Percentiles rank a stretch among this genome's conserved stretches.
phyloP scores from a whole-genome alignment of 2,888 invertebrate species.

The Brenthis hecate region DNA sequence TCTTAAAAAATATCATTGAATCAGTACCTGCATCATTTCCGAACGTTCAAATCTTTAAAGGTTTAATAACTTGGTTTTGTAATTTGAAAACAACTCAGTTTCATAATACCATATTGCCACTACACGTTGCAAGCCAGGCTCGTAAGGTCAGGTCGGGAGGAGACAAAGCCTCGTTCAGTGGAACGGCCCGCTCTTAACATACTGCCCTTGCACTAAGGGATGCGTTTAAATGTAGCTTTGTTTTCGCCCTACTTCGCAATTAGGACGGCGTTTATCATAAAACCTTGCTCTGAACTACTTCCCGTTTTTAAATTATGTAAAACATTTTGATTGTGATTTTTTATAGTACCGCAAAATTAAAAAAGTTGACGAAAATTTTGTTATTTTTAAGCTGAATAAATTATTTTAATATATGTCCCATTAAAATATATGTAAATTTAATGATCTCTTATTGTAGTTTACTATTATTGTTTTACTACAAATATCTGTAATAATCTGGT shows the following conservation, averaged over 20 bases:
- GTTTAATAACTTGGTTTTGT: too few relatives aligned
- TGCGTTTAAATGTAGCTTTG: constrained; percentile 25
- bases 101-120: not conserved
- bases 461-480: too few relatives aligned
- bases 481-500: too few relatives aligned
- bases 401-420: too few relatives aligned
- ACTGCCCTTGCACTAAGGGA: constrained; percentile 30
- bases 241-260: constrained; percentile 23
- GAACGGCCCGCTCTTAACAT: constrained; percentile 17
- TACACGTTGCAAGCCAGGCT: not conserved
- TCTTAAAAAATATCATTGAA: too few relatives aligned
- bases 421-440: too few relatives aligned
- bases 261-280: constrained; percentile 5
- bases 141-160: constrained; percentile 20
- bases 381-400: too few relatives aligned
- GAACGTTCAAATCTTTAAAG: too few relatives aligned
- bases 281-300: not conserved
- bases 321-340: not conserved
- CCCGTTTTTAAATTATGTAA: constrained; percentile 11
- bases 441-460: too few relatives aligned
- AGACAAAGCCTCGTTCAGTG: constrained; percentile 9
- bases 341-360: too few relatives aligned
- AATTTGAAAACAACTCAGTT: not conserved
- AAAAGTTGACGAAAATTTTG: too few relatives aligned
- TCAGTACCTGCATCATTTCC: too few relatives aligned